These are phyloP conservation scores for Morus bassanus DNA, from an alignment of 2,797 vertebrate genomes.

Conservation along the genomic window DNA sequence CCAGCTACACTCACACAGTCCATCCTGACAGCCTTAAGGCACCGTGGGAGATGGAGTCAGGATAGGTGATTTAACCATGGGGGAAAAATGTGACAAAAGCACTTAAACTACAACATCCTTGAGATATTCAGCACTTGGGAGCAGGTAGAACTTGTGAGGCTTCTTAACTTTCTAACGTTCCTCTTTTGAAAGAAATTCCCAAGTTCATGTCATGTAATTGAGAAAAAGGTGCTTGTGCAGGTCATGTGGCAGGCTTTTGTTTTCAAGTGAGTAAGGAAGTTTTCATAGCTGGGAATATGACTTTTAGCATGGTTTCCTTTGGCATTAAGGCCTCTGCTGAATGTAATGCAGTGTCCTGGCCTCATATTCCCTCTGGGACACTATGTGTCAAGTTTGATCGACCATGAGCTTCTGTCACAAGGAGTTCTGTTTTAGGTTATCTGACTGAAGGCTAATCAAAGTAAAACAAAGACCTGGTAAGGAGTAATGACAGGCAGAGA, in stretches of 20 bases:
- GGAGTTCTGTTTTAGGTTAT: neutral
- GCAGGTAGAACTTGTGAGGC: neutral
- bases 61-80: neutral
- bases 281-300: neutral
- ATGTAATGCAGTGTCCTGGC: neutral
- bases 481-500: neutral
- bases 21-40: neutral
- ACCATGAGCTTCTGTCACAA: neutral
- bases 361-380: neutral
- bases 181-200: neutral
- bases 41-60: rapidly evolving
- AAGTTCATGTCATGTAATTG: neutral
- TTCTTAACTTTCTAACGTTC: neutral
- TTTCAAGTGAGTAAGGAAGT: neutral
- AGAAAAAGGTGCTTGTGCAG: neutral
- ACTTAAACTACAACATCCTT: neutral
- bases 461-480: neutral
- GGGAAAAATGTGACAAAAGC: neutral
- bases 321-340: neutral
- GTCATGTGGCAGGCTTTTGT: neutral
- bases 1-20: neutral
- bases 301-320: neutral
- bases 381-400: rapidly evolving
- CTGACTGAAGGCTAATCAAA: neutral
- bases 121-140: neutral